Percentiles rank a stretch among this genome's conserved stretches.
phyloP scores from a whole-genome alignment of 1,140 invertebrate genomes.

The Drosophila kikkawai region DNA sequence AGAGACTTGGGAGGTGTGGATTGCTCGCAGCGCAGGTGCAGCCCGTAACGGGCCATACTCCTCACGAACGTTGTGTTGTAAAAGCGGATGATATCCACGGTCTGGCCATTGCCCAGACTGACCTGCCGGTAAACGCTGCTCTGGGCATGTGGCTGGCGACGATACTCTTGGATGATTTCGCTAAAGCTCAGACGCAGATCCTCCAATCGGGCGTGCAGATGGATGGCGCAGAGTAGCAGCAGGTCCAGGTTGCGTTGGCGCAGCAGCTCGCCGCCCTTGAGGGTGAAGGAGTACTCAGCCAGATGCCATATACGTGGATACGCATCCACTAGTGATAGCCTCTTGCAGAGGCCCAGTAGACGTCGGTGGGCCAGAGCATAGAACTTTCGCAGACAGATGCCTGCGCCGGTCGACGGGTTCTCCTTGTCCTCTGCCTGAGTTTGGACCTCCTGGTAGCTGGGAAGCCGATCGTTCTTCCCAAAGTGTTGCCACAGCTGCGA shows the following conservation, averaged over 20 bases:
- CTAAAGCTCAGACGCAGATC: slow-evolving; percentile 88
- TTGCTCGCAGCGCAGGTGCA: slow-evolving; percentile 6
- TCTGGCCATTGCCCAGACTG: slow-evolving; percentile 86
- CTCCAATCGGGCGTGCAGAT: slow-evolving; percentile 95
- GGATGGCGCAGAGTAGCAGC: slow-evolving; percentile 97
- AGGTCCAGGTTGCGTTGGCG: slow-evolving; percentile 97
- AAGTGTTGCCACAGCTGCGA: slow-evolving; percentile 95
- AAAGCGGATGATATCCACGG: slow-evolving; percentile 56
- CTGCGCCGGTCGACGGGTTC: slow-evolving; percentile 7
- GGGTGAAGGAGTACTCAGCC: slow-evolving; percentile 95
- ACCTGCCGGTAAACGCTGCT: slow-evolving; percentile 96
- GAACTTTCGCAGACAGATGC: slow-evolving; percentile 88
- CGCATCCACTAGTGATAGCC: slow-evolving; percentile 91
- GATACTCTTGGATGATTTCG: slow-evolving; percentile 96
- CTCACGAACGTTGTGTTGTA: slow-evolving; percentile 59
- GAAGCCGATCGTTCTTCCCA: slow-evolving; percentile 85
- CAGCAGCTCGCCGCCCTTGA: slow-evolving; percentile 88
- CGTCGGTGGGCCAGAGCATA: slow-evolving; percentile 95
- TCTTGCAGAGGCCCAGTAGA: slow-evolving; percentile 94
- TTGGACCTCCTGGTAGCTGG: slow-evolving; percentile 88
- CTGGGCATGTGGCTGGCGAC: slow-evolving; percentile 94
- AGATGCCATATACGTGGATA: slow-evolving; percentile 96
- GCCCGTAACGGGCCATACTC: slow-evolving; percentile 40
- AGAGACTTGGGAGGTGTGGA: not conserved
- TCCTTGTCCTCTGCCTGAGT: slow-evolving; percentile 70